Evolutionary conservation across 2,888 invertebrate species (phyloP).

Genomic region (Elaeidobius kamerunicus): DNA sequence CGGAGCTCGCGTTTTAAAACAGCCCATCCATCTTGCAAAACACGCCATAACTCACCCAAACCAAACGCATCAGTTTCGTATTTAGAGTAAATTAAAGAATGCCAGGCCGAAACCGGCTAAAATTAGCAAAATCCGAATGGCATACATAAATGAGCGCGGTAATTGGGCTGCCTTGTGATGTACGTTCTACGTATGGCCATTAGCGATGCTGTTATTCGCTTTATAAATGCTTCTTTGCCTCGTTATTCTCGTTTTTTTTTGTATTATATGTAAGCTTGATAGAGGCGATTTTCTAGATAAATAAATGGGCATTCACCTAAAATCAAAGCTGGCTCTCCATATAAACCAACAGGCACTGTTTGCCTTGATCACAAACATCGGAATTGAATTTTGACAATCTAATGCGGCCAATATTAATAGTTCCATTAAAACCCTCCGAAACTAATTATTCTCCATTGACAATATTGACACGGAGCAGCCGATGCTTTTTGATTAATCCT

Average conservation of each 20-base stretch:
- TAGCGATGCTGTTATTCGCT: too few relatives aligned
- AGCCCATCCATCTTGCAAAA: slow-evolving; percentile 23
- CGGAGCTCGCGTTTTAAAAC: slow-evolving; percentile 32
- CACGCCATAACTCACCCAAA: slow-evolving; percentile 27
- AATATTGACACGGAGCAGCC: not conserved
- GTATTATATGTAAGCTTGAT: too few relatives aligned
- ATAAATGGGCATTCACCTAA: too few relatives aligned
- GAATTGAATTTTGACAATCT: slow-evolving; percentile 1
- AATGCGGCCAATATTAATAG: not conserved
- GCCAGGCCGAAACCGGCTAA: slow-evolving; percentile 18
- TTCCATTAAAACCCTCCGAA: not conserved
- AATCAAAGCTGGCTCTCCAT: too few relatives aligned
- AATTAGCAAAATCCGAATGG: slow-evolving; percentile 28
- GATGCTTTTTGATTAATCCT: too few relatives aligned
- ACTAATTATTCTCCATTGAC: not conserved
- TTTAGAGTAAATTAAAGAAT: slow-evolving; percentile 31
- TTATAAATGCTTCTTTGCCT: too few relatives aligned
- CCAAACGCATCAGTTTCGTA: slow-evolving; percentile 30
- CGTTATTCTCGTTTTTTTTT: too few relatives aligned
- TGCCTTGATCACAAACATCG: not conserved
- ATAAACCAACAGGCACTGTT: too few relatives aligned
- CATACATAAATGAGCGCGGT: slow-evolving; percentile 7
- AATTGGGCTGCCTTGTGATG: too few relatives aligned
- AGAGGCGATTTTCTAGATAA: too few relatives aligned
- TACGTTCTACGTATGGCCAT: too few relatives aligned